Conservation (phyloP, 2,888 invertebrate species). For the Tigriopus californicus region DNA sequence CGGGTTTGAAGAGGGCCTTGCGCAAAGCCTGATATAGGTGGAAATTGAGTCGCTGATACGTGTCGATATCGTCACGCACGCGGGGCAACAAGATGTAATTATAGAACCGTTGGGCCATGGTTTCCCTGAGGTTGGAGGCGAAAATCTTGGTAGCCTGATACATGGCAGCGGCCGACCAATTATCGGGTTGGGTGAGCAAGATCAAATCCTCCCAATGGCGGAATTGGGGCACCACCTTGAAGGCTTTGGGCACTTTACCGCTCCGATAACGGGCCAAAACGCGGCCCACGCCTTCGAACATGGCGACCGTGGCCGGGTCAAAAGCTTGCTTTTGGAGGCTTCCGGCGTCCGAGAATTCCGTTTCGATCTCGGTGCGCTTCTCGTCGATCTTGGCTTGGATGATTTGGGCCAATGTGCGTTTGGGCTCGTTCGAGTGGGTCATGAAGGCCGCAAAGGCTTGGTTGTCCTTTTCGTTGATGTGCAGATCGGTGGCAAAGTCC, state of each 20-base stretch:
- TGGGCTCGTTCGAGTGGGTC: slow-evolving; percentile 25
- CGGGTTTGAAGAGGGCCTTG: slow-evolving; percentile 87
- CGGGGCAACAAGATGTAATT: slow-evolving; percentile 70
- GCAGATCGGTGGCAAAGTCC: slow-evolving; percentile 18
- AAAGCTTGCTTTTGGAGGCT: background rate
- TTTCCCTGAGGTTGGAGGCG: slow-evolving; percentile 85
- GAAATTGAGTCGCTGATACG: slow-evolving; percentile 85
- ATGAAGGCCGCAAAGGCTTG: background rate
- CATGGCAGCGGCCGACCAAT: slow-evolving; percentile 95
- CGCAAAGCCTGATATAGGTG: slow-evolving; percentile 81
- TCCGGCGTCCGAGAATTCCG: slow-evolving; percentile 55
- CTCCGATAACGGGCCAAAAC: slow-evolving; percentile 58
- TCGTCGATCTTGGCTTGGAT: slow-evolving; percentile 82
- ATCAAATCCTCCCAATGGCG: slow-evolving; percentile 85
- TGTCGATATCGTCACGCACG: slow-evolving; percentile 70
- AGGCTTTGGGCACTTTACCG: slow-evolving; percentile 93
- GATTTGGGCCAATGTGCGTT: slow-evolving; percentile 64
- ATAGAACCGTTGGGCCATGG: slow-evolving; percentile 88
- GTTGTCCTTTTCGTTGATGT: slow-evolving; percentile 17
- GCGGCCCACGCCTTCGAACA: slow-evolving; percentile 11
- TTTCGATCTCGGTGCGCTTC: slow-evolving; percentile 70
- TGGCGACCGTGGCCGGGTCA: slow-evolving; percentile 4
- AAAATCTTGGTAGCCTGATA: slow-evolving; percentile 89
- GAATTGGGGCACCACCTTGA: slow-evolving; percentile 82
- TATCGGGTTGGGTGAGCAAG: slow-evolving; percentile 66